A percentile compares a stretch with the other conserved stretches of the same genome.
Evolutionary conservation across 2,888 invertebrate genomes (phyloP).

Genomic region (Myopa tessellatipennis): DNA sequence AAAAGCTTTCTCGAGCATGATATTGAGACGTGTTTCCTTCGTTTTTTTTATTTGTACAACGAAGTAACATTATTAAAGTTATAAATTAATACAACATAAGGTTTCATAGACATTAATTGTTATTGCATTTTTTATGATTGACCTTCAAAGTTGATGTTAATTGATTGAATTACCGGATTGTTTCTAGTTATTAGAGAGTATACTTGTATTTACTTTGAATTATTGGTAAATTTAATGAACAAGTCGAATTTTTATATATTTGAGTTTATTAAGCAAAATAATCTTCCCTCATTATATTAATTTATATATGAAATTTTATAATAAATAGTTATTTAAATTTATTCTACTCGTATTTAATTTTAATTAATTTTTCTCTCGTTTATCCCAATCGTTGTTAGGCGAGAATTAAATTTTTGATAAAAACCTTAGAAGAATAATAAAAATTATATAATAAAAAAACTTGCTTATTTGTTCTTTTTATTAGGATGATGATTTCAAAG

Average conservation of each 20-base stretch:
- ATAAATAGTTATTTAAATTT: too few species aligned
- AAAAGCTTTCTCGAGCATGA: too few species aligned
- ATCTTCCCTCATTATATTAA: not conserved
- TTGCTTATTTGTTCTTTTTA: not conserved
- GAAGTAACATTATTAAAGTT: too few species aligned
- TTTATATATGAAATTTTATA: not conserved
- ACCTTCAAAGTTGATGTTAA: too few species aligned
- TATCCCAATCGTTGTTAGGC: conserved; percentile 36
- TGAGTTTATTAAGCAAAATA: not conserved
- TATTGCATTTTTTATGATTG: too few species aligned
- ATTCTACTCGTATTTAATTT: too few species aligned
- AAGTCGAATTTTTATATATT: not conserved
- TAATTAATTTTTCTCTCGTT: not conserved
- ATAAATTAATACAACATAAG: too few species aligned
- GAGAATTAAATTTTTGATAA: conserved; percentile 20
- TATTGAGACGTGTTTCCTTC: too few species aligned
- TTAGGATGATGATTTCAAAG: too few species aligned
- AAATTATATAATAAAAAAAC: conserved; percentile 2
- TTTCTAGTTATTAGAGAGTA: not conserved
- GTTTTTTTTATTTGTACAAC: too few species aligned
- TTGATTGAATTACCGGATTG: not conserved
- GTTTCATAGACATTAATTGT: too few species aligned
- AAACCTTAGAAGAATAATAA: not conserved
- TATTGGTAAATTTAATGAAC: not conserved
- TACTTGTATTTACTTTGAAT: not conserved